A percentile compares a stretch with the other conserved stretches of the same genome.
Conservation (phyloP, 2,888 invertebrate genomes). For the Synanthedon myopaeformis region DNA sequence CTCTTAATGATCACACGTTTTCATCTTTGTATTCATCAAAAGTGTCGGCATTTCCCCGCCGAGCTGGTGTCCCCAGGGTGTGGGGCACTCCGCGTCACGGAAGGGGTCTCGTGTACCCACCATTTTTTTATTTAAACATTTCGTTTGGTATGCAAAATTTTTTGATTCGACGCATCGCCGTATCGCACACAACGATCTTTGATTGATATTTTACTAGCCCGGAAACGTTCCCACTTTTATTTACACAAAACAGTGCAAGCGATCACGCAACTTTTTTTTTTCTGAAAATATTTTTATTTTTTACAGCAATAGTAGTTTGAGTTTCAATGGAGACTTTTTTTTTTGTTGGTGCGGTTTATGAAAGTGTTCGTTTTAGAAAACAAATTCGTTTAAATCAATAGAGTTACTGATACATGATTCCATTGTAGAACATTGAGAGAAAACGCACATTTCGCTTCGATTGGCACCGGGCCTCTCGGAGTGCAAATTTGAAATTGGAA, state of each 20-base stretch:
- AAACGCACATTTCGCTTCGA: slow-evolving; percentile 33
- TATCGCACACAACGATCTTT: neutral
- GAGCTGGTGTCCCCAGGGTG: slow-evolving; percentile 5
- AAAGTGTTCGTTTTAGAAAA: too few species aligned
- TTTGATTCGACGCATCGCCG: slow-evolving; percentile 9
- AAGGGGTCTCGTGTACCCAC: slow-evolving; percentile 2
- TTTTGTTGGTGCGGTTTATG: too few species aligned
- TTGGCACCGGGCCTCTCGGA: slow-evolving; percentile 30
- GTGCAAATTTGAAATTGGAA: slow-evolving; percentile 52
- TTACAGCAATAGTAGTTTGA: too few species aligned
- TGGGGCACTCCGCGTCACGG: slow-evolving; percentile 2
- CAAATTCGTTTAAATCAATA: too few species aligned
- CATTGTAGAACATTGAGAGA: slow-evolving; percentile 25
- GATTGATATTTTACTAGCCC: neutral
- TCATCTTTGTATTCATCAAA: neutral
- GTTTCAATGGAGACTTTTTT: too few species aligned
- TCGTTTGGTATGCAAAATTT: slow-evolving; percentile 16
- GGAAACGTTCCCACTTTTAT: neutral
- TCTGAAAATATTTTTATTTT: neutral
- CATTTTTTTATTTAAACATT: slow-evolving; percentile 11
- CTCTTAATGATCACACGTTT: neutral
- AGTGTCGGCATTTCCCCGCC: neutral
- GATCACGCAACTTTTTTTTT: slow-evolving; percentile 3
- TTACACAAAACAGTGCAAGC: slow-evolving; percentile 1
- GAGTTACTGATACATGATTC: too few species aligned